Conservation (phyloP, 2,888 invertebrate species). For the Trichogramma dendrolimi region DNA sequence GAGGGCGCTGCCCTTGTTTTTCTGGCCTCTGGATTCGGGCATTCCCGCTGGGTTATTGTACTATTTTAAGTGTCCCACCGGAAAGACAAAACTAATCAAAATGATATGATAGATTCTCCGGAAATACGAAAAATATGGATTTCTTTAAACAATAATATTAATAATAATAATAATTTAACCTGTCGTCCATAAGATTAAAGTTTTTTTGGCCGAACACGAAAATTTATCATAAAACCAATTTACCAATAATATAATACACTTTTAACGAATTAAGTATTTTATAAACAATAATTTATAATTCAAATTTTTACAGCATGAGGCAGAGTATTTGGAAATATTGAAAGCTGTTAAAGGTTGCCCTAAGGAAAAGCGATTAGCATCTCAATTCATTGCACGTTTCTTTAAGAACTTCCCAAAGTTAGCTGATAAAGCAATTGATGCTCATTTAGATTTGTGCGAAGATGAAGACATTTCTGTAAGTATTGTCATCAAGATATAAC, state of each 20-base stretch:
- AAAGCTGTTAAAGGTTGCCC: constrained; percentile 83
- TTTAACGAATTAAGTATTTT: not conserved
- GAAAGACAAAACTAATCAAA: no score
- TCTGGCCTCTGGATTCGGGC: no score
- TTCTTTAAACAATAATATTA: no score
- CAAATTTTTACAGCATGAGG: constrained; percentile 68
- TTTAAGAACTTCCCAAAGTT: constrained; percentile 85
- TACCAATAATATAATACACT: not conserved
- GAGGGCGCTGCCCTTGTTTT: no score
- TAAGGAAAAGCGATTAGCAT: constrained; percentile 87
- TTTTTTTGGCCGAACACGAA: not conserved
- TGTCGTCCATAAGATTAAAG: not conserved
- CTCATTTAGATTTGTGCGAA: constrained; percentile 90
- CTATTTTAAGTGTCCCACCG: no score
- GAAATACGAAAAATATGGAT: no score
- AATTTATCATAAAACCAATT: not conserved
- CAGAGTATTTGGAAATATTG: constrained; percentile 81
- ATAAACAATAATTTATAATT: no score
- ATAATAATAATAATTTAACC: no score
- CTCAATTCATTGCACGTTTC: constrained; percentile 93
- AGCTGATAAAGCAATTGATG: constrained; percentile 84
- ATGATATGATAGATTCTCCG: no score
- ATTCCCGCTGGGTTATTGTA: no score
- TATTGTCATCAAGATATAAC: constrained; percentile 34
- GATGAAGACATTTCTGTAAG: constrained; percentile 87